A percentile compares a stretch with the other conserved stretches of the same genome.
These are phyloP conservation scores for Sapajus apella DNA, from an alignment of 2,113 vertebrate genomes.

Conservation along the genomic window DNA sequence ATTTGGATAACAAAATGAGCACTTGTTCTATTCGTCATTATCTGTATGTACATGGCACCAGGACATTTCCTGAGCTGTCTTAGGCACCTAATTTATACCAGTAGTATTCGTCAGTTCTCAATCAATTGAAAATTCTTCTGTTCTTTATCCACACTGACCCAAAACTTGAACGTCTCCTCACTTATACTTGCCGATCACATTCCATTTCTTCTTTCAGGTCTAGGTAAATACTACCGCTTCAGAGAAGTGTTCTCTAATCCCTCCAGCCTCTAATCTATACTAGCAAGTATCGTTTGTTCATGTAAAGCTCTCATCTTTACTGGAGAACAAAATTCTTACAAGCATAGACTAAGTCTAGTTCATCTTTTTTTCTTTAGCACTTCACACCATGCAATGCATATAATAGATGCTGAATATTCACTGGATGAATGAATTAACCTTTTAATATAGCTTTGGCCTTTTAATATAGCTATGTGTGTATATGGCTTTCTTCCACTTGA, in stretches of 20 bases:
- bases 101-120: no score
- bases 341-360: not conserved
- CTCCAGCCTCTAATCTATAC: not conserved
- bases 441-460: not conserved
- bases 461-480: not conserved
- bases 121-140: rapidly evolving
- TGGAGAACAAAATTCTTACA: not conserved
- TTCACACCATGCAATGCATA: not conserved
- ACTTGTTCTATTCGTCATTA: not conserved
- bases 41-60: no score
- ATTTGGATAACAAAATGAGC: not conserved
- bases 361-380: not conserved
- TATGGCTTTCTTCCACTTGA: not conserved
- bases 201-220: not conserved
- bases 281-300: not conserved
- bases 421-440: not conserved
- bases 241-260: not conserved
- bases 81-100: no score
- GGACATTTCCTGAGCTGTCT: not conserved
- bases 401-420: not conserved
- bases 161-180: not conserved
- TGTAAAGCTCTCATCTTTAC: not conserved
- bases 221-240: not conserved
- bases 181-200: rapidly evolving
- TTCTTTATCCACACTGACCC: not conserved